phyloP scores from a whole-genome alignment of 2,113 vertebrate genomes.

The Sarotherodon lohbergeri region DNA sequence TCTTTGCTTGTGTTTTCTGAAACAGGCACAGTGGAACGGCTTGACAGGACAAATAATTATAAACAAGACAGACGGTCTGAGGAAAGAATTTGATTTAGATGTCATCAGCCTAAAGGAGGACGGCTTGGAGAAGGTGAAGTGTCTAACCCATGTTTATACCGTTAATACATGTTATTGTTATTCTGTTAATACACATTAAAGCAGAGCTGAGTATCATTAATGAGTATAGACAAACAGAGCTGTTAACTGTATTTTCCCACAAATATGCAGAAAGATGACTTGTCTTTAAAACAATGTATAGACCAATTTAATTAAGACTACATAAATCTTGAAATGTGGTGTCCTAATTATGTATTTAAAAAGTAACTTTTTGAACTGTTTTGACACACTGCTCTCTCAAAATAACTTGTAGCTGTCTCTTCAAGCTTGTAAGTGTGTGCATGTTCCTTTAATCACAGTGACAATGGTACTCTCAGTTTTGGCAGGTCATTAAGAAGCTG shows the following conservation, averaged over 20 bases:
- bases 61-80: conserved; percentile 91
- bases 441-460: background rate
- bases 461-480: background rate
- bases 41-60: conserved; percentile 91
- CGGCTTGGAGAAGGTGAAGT: conserved; percentile 90
- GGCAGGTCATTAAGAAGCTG: background rate
- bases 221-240: background rate
- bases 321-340: background rate
- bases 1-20: conserved; percentile 7
- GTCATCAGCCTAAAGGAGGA: conserved; percentile 98
- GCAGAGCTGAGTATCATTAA: background rate
- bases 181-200: background rate
- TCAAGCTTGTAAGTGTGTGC: background rate
- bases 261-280: background rate
- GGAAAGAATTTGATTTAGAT: conserved; percentile 96
- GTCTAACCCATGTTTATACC: background rate
- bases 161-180: background rate
- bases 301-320: background rate
- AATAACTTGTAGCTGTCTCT: background rate
- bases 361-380: background rate
- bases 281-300: background rate
- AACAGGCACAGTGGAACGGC: conserved; percentile 90
- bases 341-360: background rate
- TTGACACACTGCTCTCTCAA: background rate
- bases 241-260: background rate